Evolutionary conservation across 2,113 vertebrate species (phyloP).

Genomic region (Microtus richardsoni): DNA sequence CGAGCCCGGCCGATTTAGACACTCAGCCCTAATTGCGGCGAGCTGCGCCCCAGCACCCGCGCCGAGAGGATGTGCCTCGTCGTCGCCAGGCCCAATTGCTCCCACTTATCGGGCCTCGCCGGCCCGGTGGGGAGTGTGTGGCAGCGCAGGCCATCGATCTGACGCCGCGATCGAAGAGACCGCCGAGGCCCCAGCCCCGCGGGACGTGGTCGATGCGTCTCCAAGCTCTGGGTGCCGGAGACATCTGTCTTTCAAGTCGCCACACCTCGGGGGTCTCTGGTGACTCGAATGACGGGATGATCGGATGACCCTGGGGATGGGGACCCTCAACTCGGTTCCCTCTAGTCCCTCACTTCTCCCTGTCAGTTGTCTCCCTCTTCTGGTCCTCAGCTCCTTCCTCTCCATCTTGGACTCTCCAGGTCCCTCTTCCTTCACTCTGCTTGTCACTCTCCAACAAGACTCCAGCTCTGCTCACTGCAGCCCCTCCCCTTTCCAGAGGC

Average conservation of each 20-base stretch:
- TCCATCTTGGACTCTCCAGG: neutral
- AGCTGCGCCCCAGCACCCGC: conserved; percentile 88
- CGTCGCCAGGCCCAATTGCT: conserved; percentile 88
- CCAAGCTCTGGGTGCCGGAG: neutral
- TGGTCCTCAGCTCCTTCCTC: neutral
- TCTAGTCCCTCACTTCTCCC: neutral
- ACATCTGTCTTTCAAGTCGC: neutral
- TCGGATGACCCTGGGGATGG: neutral
- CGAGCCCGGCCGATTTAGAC: conserved; percentile 93
- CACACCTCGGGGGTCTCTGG: no score
- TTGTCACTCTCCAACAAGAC: neutral
- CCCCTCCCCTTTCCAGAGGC: neutral
- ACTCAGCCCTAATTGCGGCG: conserved; percentile 92
- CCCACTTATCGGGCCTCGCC: conserved; percentile 86
- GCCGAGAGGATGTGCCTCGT: conserved; percentile 87
- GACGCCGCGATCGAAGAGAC: conserved; percentile 81
- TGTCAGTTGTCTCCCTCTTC: rapidly evolving
- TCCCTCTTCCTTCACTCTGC: neutral
- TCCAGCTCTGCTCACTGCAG: neutral
- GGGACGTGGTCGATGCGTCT: neutral
- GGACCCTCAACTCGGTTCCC: rapidly evolving
- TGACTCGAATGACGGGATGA: neutral
- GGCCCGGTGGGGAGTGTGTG: conserved; percentile 83
- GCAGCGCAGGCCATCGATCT: conserved; percentile 84
- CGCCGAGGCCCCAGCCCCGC: conserved; percentile 55